Conservation (phyloP, 2,888 invertebrate species). For the Mythimna loreyi region DNA sequence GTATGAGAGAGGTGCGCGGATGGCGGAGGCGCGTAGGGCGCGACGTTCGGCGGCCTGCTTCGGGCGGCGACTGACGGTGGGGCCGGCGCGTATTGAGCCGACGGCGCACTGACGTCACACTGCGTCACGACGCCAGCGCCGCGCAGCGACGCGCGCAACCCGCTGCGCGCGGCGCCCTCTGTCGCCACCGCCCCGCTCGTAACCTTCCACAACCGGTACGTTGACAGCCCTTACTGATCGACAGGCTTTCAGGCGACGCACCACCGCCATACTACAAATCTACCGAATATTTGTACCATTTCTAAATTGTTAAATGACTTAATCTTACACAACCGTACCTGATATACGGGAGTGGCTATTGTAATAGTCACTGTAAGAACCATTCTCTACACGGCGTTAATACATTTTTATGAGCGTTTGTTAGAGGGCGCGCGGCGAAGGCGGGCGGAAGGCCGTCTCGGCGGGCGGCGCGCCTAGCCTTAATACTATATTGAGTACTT, state of each 20-base stretch:
- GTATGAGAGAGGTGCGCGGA: conserved; percentile 87
- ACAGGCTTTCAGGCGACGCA: conserved; percentile 74
- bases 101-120: conserved; percentile 93
- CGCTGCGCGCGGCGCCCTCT: conserved; percentile 77
- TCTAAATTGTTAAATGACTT: conserved; percentile 42
- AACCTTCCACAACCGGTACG: conserved; percentile 87
- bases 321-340: conserved; percentile 5
- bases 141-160: conserved; percentile 84
- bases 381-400: conserved; percentile 63
- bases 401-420: conserved; percentile 74
- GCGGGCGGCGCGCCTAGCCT: conserved; percentile 69
- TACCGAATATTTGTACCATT: conserved; percentile 56
- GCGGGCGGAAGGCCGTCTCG: conserved; percentile 75
- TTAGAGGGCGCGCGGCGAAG: conserved; percentile 68
- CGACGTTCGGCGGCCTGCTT: conserved; percentile 88
- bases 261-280: conserved; percentile 57
- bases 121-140: conserved; percentile 91
- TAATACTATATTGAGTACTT: conserved; percentile 71
- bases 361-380: conserved; percentile 55
- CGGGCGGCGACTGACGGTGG: conserved; percentile 91
- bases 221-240: conserved; percentile 83
- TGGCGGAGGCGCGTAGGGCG: conserved; percentile 85
- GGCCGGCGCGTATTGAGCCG: conserved; percentile 92
- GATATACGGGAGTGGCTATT: conserved; percentile 24
- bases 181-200: conserved; percentile 80